Conservation (phyloP, 2,888 invertebrate species). For the Rhynchonema sp. region DNA sequence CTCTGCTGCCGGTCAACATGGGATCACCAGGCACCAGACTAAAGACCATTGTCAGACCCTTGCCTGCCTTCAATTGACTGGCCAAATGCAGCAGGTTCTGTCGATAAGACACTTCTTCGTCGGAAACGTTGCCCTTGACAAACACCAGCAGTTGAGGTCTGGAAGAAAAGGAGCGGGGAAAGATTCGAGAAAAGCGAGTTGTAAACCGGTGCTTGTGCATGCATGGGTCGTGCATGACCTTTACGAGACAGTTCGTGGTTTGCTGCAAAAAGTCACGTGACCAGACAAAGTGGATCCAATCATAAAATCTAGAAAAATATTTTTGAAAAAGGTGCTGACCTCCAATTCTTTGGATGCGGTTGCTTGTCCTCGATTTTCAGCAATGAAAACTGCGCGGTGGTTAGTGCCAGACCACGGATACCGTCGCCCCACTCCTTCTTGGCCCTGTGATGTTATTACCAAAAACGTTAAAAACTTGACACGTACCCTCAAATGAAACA, state of each 20-base stretch:
- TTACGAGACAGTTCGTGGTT: too few species aligned
- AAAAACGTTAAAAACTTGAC: neutral
- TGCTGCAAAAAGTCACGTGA: too few species aligned
- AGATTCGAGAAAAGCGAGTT: neutral
- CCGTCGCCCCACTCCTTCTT: constrained; percentile 99
- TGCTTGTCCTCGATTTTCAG: constrained; percentile 90
- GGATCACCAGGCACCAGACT: constrained; percentile 43
- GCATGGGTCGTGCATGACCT: too few species aligned
- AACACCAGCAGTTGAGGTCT: constrained; percentile 89
- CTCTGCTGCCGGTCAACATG: constrained; percentile 37
- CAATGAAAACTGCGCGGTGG: constrained; percentile 84
- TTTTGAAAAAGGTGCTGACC: constrained; percentile 18
- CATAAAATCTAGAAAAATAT: too few species aligned
- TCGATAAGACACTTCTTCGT: constrained; percentile 14
- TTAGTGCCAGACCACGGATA: constrained; percentile 83
- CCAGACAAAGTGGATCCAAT: too few species aligned
- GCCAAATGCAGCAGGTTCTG: constrained; percentile 75
- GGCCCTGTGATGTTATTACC: constrained; percentile 9
- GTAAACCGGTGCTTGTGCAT: too few species aligned
- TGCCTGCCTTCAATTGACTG: constrained; percentile 61
- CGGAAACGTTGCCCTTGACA: constrained; percentile 53
- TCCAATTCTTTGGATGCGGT: constrained; percentile 98
- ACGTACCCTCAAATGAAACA: neutral
- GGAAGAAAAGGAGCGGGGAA: constrained; percentile 26
- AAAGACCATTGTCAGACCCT: constrained; percentile 74